Evolutionary conservation across 30 jellyfish, hydroid and myxozoan species (phyloP), one percentile per base, ranked within the genome.

Genomic region (Sanderia malayensis): DNA sequence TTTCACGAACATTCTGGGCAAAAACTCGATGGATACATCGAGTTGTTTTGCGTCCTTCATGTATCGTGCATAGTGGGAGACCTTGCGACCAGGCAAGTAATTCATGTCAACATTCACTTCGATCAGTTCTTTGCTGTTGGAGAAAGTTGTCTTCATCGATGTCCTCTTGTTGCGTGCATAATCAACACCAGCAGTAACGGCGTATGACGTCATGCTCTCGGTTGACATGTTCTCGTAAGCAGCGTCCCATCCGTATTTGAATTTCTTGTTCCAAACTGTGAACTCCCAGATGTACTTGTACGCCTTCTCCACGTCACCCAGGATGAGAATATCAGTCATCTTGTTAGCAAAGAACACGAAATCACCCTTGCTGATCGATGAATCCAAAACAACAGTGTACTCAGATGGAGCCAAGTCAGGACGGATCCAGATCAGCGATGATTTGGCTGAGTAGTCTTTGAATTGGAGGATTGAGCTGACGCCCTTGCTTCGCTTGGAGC

Each of bases 1-100:
- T 41, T 37, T 80, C 47, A 83, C 80, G 62, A 55, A 80, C 99
- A 93, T 93, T 76, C 75, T 93, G 15, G 99, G 99, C 84, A 93
- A 67, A 69, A 93, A 93, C 47, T 93, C 99, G 31, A 93, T 60
- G 44, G 92, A 44, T 34, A 71, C 74, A 9, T 70, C 92, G 17
- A 93, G 44, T 44, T 69, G 78, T 15, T 68, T 78, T 37, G 73
- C 66, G 19, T 28, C 47, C 33, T 75, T 85, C 83, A 28, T 31
- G 89, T 73, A 84, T 21, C 37, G 49, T 61, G 87, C 44, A 23
- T 33, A 31, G 59, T 93, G 96, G 17, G 67, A 59, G 64, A 93
- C 83, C 20, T 44, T 59, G 25, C 88, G 84, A 9, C 82, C 83
- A 8, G 96, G 99, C 0, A 93, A 61, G 74, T 84, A 93, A 73